phyloP scores from a whole-genome alignment of 2,888 invertebrate species.

The Dermolepida albohirtum region DNA sequence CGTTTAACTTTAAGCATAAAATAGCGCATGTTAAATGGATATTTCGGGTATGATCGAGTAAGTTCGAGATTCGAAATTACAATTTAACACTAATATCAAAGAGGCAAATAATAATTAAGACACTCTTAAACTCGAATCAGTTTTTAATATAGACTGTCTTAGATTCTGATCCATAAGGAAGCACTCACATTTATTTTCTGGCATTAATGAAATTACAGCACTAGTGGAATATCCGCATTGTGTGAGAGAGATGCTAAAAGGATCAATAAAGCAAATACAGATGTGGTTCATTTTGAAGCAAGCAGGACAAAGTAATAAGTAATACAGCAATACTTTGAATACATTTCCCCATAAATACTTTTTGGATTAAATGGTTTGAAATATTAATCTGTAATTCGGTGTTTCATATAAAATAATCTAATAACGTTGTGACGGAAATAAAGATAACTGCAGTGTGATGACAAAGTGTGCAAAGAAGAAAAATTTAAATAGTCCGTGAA shows the following conservation, averaged over 20 bases:
- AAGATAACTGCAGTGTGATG: slow-evolving; percentile 12
- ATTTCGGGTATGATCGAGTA: too few relatives aligned
- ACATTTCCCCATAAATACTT: background rate
- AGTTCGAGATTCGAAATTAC: too few relatives aligned
- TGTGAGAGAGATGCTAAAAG: slow-evolving; percentile 23
- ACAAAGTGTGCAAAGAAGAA: slow-evolving; percentile 2
- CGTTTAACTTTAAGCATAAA: too few relatives aligned
- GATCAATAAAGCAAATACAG: slow-evolving; percentile 38
- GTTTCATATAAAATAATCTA: background rate
- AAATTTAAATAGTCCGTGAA: slow-evolving; percentile 16
- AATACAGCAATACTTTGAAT: background rate
- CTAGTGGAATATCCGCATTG: slow-evolving; percentile 22
- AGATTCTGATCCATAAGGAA: too few relatives aligned
- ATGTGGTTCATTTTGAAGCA: slow-evolving; percentile 13
- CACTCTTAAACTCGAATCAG: too few relatives aligned
- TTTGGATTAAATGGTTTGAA: background rate
- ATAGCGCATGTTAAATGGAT: too few relatives aligned
- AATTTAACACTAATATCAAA: too few relatives aligned
- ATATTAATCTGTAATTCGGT: background rate
- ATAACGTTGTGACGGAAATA: background rate
- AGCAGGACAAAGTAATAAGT: slow-evolving; percentile 15
- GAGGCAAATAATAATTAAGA: too few relatives aligned
- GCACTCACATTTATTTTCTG: too few relatives aligned
- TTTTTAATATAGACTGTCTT: too few relatives aligned
- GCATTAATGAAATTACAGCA: too few relatives aligned